Conservation (phyloP, 1,140 invertebrate genomes). For the Drosophila dunni region DNA sequence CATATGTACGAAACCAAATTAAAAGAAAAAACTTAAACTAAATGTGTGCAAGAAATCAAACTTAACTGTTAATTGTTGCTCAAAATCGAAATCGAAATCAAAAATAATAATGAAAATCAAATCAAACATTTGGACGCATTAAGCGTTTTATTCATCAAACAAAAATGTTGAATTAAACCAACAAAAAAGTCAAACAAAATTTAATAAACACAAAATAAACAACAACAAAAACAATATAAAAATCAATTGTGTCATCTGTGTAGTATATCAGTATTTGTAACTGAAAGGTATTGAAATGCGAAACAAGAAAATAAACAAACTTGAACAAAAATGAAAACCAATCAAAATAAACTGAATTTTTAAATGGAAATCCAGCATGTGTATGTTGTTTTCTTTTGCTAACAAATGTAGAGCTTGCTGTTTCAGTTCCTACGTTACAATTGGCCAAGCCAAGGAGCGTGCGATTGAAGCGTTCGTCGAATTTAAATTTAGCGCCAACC, state of each 20-base stretch:
- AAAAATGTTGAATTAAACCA: slow-evolving; percentile 72
- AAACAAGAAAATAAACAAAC: slow-evolving; percentile 59
- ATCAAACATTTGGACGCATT: slow-evolving; percentile 74
- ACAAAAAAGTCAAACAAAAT: slow-evolving; percentile 38
- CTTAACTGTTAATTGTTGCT: slow-evolving; percentile 81
- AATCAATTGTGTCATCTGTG: slow-evolving; percentile 79
- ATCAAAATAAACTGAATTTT: slow-evolving; percentile 82
- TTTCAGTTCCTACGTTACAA: too few species aligned
- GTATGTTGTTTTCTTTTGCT: slow-evolving; percentile 10
- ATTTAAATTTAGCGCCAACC: slow-evolving; percentile 16
- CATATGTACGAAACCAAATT: slow-evolving; percentile 15
- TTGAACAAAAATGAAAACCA: slow-evolving; percentile 60
- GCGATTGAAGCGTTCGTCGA: background rate
- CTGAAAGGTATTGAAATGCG: slow-evolving; percentile 66
- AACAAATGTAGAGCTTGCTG: background rate
- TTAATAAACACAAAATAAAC: slow-evolving; percentile 48
- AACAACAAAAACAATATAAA: too few species aligned
- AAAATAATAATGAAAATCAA: slow-evolving; percentile 46
- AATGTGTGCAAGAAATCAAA: slow-evolving; percentile 70
- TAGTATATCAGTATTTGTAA: slow-evolving; percentile 81
- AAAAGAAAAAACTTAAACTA: slow-evolving; percentile 26
- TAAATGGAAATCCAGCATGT: slow-evolving; percentile 54
- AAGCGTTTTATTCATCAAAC: slow-evolving; percentile 78
- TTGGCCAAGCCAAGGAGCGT: too few species aligned
- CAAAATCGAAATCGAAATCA: slow-evolving; percentile 62